Evolutionary conservation across 2,113 vertebrate species (phyloP).

Genomic region (Arvicanthis niloticus): DNA sequence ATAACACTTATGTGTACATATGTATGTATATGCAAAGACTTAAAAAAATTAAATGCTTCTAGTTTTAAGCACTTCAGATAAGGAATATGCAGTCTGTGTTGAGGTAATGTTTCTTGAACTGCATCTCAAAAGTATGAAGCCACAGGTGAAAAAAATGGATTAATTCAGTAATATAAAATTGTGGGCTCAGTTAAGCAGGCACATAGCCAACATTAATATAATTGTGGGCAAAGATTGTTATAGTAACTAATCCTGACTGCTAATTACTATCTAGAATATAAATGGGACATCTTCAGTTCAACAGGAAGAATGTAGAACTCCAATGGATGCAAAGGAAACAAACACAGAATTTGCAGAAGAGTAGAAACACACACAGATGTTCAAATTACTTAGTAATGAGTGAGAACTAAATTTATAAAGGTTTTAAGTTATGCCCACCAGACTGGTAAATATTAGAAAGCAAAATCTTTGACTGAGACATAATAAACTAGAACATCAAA

Average conservation of each 20-base stretch:
- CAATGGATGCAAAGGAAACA: background rate
- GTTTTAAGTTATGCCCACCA: background rate
- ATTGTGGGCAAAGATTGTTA: background rate
- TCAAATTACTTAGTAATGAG: background rate
- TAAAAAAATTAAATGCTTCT: background rate
- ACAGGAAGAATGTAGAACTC: background rate
- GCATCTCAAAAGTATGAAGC: background rate
- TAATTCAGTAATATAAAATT: background rate
- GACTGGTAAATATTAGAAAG: background rate
- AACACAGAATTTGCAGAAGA: background rate
- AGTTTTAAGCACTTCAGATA: background rate
- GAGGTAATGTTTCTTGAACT: background rate
- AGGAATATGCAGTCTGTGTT: background rate
- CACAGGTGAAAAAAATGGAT: background rate
- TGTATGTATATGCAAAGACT: background rate
- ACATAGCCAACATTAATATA: background rate
- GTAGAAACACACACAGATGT: background rate
- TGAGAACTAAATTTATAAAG: background rate
- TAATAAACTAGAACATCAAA: background rate
- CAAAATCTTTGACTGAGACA: background rate
- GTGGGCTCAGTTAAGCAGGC: background rate
- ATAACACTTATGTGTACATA: background rate
- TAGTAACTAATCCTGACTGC: background rate
- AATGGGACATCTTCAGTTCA: background rate
- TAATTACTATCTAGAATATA: background rate